Evolutionary conservation across 2,888 invertebrate genomes (phyloP), one percentile per base, ranked within the genome.

Genomic region (Acleris laterana): DNA sequence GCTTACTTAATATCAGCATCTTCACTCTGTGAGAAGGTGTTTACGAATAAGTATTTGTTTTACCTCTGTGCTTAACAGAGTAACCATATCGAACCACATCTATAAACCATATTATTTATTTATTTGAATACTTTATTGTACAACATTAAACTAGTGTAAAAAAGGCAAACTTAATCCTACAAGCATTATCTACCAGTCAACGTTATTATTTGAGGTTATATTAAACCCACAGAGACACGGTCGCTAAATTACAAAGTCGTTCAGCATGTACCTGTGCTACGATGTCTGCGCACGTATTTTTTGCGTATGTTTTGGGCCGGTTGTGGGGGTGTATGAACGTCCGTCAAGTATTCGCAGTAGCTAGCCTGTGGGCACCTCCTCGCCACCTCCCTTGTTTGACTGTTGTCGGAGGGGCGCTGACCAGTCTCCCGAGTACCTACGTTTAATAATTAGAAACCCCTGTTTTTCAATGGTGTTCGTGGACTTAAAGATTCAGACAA

Each of bases 401-500:
- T 57, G 62, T 69, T 62, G 70, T 17, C 70, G 72, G 57, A 71
- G 62, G 56, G 74, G 71, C 42, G 58, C 71, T 22, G 53, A 6
- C 72, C 70, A 69, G 70, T 72, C 71, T 73, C 70, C 71, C 70
- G 51, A 59, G 56, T 58, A 42, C 25, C 20, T 58, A 42, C 25
- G 32, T 61, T 67, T 68, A 38, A 69, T 70, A 22, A 70, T 71
- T 49, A 58, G 68, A 2, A 56, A 55, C 0, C 70, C 71, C 53
- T 73, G 73, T 53, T 69, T 70, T 22, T 70, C 70, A 9, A 72
- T 67, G 4, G 66, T 60, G 38, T 69, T 71, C 4, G 68, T 49
- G 2, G 72, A 71, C 53, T 73, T 68, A 72, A 72, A 57, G 70
- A 71, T n/a, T 73, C 70, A 5, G 63, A 32, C 13, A 70, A 42